A percentile compares a stretch with the other conserved stretches of the same genome.
Evolutionary conservation across 2,113 vertebrate species (phyloP).

Genomic region (Orycteropus afer): DNA sequence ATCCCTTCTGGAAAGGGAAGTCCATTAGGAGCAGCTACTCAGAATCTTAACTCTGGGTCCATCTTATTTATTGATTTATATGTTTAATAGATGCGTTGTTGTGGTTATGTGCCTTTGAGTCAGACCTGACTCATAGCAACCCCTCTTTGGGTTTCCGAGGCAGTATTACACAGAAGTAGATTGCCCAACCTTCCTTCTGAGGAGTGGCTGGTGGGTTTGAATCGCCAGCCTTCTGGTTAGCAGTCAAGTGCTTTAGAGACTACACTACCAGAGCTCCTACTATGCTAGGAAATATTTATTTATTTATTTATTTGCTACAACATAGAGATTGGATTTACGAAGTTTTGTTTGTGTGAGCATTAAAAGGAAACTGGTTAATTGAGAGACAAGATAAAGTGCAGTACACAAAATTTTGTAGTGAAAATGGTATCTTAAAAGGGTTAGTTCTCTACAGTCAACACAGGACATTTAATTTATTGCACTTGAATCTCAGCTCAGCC

Average conservation of each 20-base stretch:
- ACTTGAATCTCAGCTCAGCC: not conserved
- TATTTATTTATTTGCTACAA: not conserved
- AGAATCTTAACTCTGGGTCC: not conserved
- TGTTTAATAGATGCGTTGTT: not conserved
- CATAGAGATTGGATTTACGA: not conserved
- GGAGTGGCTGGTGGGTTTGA: too few species aligned
- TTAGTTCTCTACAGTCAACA: not conserved
- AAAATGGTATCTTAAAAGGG: not conserved
- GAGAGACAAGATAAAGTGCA: not conserved
- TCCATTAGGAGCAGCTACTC: not conserved
- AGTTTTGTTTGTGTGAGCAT: not conserved
- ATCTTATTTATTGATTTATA: not conserved
- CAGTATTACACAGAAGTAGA: too few species aligned
- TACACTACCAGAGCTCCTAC: too few species aligned
- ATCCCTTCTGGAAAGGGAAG: not conserved
- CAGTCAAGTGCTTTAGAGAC: too few species aligned
- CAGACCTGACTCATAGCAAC: too few species aligned
- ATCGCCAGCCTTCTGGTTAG: too few species aligned
- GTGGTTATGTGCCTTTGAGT: too few species aligned
- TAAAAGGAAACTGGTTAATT: constrained; percentile 34
- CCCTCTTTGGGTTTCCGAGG: too few species aligned
- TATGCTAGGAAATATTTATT: not conserved
- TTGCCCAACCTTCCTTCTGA: too few species aligned
- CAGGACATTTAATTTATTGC: not conserved
- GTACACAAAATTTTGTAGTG: not conserved